Conservation (phyloP, 1,140 invertebrate genomes). For the Aphelinus certus region DNA sequence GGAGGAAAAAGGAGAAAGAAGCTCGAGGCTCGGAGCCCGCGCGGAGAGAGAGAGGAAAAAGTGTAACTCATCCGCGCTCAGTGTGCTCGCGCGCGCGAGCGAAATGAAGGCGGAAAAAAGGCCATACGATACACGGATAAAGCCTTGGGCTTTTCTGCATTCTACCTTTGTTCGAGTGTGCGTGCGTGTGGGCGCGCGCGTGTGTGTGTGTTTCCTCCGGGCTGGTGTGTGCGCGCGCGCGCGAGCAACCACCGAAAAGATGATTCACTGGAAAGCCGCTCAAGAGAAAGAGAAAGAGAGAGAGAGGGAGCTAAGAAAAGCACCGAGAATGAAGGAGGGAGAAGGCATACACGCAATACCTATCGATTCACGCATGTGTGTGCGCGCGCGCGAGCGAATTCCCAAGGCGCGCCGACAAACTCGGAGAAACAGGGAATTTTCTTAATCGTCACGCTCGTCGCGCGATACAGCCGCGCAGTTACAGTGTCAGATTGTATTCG, state of each 20-base stretch:
- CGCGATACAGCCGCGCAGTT: neutral
- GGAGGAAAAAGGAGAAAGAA: no score
- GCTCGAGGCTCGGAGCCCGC: no score
- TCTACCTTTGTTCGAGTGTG: no score
- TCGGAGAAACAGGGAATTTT: constrained; percentile 13
- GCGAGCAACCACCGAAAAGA: constrained; percentile 20
- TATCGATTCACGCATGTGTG: constrained; percentile 33
- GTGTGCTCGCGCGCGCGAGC: no score
- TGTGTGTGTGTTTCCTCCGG: constrained; percentile 13
- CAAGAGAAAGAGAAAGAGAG: no score
- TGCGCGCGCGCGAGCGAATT: constrained; percentile 11
- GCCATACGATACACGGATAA: no score
- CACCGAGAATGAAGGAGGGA: constrained; percentile 17
- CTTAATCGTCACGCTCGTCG: constrained; percentile 25
- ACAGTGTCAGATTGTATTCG: neutral
- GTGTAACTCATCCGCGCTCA: no score
- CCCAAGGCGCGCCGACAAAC: neutral
- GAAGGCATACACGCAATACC: constrained; percentile 1
- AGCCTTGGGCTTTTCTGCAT: no score
- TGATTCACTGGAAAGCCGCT: constrained; percentile 32
- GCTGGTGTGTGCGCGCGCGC: constrained; percentile 23
- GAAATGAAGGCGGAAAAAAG: no score
- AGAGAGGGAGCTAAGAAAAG: constrained; percentile 24
- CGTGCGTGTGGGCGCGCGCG: no score
- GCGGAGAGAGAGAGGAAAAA: no score